Evolutionary conservation across 2,888 invertebrate species (phyloP), one percentile per base, ranked within the genome.

Genomic region (Mechanitis messenoides): DNA sequence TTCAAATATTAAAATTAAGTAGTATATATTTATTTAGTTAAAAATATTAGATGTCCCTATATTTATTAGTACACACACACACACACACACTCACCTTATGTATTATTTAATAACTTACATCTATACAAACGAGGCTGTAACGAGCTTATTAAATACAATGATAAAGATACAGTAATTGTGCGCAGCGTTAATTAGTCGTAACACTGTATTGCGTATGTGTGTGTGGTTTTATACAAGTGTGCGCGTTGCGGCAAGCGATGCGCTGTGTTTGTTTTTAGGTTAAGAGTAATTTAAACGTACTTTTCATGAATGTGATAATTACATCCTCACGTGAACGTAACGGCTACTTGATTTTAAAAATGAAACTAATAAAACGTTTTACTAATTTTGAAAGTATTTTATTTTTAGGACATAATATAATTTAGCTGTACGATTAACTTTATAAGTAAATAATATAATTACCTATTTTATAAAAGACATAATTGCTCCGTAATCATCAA

Each of bases 231-330:
- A 60, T 45, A 53, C 55, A 61, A 59, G 53, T 57, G 57, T 56
- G 59, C 47, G 38, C 59, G 62, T 59, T 63, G 62, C 62, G 57
- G 62, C 58, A 61, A 59, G 53, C 55, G 57, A 61, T 57, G 57
- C 57, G 59, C 61, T 53, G 59, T 61, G 58, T 55, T 64, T 55
- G 59, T 58, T 62, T 66, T 64, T 64, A 62, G 64, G 66, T 66
- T 64, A 66, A 66, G 64, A 64, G 61, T 66, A 64, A 66, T 64
- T 61, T 66, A 64, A 66, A 64, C 58, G 58, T 63, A 56, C 63
- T 64, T 55, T 60, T 58, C 62, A 59, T 56, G 60, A 65, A 61
- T 66, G 66, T 62, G 64, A 64, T 66, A 63, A 61, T 64, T 64
- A 62, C 64, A 64, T 64, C 56, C 47, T 61, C 56, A 62, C 50